These are phyloP conservation scores for Zaprionus lachaisei DNA, from an alignment of 1,140 invertebrate species.

Conservation along the genomic window DNA sequence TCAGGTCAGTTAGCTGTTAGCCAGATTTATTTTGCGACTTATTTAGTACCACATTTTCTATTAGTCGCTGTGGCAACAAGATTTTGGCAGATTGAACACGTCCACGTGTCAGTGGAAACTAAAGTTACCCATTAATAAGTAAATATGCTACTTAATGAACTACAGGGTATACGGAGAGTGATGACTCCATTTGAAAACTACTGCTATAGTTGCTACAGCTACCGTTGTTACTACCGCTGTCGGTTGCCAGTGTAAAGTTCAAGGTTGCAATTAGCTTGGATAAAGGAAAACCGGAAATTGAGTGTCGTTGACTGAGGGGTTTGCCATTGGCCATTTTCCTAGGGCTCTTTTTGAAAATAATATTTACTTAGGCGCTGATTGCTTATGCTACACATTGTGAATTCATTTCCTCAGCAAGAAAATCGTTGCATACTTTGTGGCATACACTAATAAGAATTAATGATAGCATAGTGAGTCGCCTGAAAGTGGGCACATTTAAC, in stretches of 20 bases:
- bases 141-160: not conserved
- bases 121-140: not conserved
- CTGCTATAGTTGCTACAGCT: not conserved
- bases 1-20: conserved; percentile 22
- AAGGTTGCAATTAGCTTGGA: conserved; percentile 63
- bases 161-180: not conserved
- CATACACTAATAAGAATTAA: conserved; percentile 5
- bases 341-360: conserved; percentile 26
- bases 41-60: conserved; percentile 42
- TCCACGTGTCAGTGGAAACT: conserved; percentile 17
- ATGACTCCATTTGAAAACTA: not conserved
- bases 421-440: conserved; percentile 44
- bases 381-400: conserved; percentile 49
- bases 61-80: conserved; percentile 33
- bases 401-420: conserved; percentile 13
- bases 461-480: not conserved
- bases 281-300: conserved; percentile 33
- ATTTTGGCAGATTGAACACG: conserved; percentile 53
- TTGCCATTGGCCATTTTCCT: conserved; percentile 46
- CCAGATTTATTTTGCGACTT: conserved; percentile 47
- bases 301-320: conserved; percentile 17
- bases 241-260: conserved; percentile 51
- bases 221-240: not conserved
- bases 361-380: conserved; percentile 51
- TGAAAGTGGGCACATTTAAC: not conserved